Conservation (phyloP, 2,113 vertebrate species). For the Microtus richardsoni region DNA sequence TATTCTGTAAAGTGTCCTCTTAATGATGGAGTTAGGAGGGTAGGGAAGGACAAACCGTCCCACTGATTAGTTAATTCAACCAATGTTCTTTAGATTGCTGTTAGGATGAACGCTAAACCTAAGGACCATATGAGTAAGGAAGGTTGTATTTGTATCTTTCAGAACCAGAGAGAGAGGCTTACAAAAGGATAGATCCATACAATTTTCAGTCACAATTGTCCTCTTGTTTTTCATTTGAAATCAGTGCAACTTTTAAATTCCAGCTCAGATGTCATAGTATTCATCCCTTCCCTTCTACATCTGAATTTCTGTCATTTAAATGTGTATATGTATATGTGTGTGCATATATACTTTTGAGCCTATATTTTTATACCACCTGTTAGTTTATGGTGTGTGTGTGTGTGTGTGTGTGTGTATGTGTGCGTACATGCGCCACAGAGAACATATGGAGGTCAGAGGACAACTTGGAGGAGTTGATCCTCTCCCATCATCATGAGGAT, state of each 20-base stretch:
- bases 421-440: not conserved
- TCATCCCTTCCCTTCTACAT: not conserved
- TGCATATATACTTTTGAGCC: not conserved
- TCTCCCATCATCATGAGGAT: not conserved
- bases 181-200: not conserved
- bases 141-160: not conserved
- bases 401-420: not conserved
- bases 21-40: constrained; percentile 45
- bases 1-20: constrained; percentile 30
- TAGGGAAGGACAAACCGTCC: not conserved
- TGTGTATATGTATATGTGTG: no score
- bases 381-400: not conserved
- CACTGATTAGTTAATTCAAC: constrained; percentile 47
- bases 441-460: not conserved
- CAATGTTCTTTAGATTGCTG: not conserved
- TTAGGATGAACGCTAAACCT: not conserved
- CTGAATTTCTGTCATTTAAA: not conserved
- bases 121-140: not conserved
- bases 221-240: not conserved
- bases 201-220: not conserved
- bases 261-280: not conserved
- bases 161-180: not conserved
- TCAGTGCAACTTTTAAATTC: not conserved
- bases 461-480: not conserved
- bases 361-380: no score